These are phyloP conservation scores for Uropsilus gracilis DNA, from an alignment of 2,113 vertebrate species.

Conservation along the genomic window DNA sequence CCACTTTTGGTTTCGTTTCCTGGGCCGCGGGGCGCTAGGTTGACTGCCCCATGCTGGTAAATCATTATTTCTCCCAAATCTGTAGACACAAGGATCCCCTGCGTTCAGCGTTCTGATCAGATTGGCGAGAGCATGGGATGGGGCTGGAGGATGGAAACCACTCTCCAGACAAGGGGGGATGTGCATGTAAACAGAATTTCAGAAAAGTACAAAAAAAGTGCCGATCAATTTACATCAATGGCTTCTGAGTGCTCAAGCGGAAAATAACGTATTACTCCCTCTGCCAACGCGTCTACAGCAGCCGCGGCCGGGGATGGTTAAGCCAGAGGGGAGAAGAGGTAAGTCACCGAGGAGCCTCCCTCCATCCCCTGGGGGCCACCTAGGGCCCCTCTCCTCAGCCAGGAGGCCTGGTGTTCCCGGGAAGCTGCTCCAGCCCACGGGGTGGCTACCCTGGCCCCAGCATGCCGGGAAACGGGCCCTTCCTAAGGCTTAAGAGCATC, in stretches of 20 bases:
- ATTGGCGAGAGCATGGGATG: slow-evolving; percentile 50
- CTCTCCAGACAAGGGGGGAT: slow-evolving; percentile 60
- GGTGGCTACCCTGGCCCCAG: neutral
- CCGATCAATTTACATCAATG: slow-evolving; percentile 70
- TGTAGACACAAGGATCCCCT: slow-evolving; percentile 43
- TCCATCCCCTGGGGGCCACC: neutral
- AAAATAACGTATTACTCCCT: slow-evolving; percentile 71
- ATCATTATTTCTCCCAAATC: neutral
- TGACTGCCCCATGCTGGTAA: neutral
- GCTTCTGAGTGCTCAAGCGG: slow-evolving; percentile 64
- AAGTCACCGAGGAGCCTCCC: neutral
- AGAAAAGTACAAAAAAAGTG: slow-evolving; percentile 67
- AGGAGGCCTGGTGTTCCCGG: neutral
- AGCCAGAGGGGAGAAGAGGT: neutral
- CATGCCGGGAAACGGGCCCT: neutral
- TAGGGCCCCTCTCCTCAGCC: neutral
- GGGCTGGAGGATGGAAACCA: slow-evolving; percentile 50
- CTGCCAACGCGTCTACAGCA: slow-evolving; percentile 10
- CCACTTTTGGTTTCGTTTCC: neutral
- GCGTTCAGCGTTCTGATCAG: slow-evolving; percentile 56
- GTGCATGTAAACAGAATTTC: slow-evolving; percentile 69
- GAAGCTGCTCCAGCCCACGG: too few relatives aligned
- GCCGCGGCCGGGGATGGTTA: slow-evolving; percentile 36
- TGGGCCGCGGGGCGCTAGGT: neutral
- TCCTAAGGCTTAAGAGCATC: neutral